Conservation (phyloP, 2,888 invertebrate genomes). For the Sussaba pulchella region DNA sequence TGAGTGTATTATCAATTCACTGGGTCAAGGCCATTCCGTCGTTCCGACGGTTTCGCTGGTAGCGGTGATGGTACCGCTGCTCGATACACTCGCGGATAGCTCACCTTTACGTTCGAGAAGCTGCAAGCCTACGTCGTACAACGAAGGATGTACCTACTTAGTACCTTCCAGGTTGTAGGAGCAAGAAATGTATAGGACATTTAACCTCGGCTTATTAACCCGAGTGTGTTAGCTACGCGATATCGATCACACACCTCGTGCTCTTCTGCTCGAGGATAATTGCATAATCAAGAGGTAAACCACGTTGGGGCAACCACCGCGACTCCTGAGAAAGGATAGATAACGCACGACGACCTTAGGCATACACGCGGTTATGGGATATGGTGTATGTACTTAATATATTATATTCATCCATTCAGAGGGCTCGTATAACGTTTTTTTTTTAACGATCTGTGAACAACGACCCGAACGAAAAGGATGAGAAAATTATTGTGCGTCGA, state of each 20-base stretch:
- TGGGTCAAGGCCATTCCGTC: no score
- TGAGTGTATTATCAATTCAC: background rate
- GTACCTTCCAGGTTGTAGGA: conserved; percentile 17
- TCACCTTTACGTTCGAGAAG: background rate
- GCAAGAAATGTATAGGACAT: conserved; percentile 43
- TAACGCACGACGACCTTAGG: conserved; percentile 1
- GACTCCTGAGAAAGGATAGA: conserved; percentile 46
- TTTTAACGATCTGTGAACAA: conserved; percentile 23
- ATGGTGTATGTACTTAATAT: conserved; percentile 12
- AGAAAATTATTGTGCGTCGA: no score
- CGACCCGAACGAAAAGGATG: background rate
- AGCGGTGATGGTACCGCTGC: background rate
- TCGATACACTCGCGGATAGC: conserved; percentile 15
- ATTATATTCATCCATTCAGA: conserved; percentile 6
- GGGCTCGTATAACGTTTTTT: conserved; percentile 12
- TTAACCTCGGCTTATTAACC: conserved; percentile 67
- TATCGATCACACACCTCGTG: conserved; percentile 63
- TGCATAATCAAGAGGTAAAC: conserved; percentile 60
- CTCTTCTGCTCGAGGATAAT: conserved; percentile 53
- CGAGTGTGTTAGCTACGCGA: conserved; percentile 57
- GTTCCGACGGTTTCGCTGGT: no score
- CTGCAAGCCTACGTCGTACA: background rate
- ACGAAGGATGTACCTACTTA: conserved; percentile 39
- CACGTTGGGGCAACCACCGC: conserved; percentile 30
- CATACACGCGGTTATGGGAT: background rate